phyloP scores from a whole-genome alignment of 2,797 vertebrate species.

The Eulemur rubriventer region DNA sequence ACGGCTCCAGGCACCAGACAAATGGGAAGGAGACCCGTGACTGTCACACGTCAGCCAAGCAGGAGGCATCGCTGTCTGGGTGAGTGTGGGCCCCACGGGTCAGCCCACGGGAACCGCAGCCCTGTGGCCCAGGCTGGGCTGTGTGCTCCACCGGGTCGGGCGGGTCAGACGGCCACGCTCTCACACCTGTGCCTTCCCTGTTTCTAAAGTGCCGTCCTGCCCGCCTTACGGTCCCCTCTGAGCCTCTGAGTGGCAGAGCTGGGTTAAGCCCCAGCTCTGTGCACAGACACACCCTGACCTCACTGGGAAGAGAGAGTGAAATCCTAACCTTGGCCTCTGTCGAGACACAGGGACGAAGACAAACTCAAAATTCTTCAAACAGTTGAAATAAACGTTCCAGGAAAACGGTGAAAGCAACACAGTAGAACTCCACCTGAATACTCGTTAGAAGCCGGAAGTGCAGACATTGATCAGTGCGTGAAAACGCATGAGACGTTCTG shows the following conservation, averaged over 20 bases:
- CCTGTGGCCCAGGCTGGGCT: neutral
- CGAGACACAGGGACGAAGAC: neutral
- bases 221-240: neutral
- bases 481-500: rapidly evolving
- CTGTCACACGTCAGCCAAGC: neutral
- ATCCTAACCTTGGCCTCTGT: neutral
- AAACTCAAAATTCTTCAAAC: neutral
- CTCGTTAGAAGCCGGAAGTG: rapidly evolving
- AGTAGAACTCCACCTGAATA: neutral
- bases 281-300: neutral
- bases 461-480: rapidly evolving
- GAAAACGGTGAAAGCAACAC: neutral
- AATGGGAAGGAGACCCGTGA: neutral
- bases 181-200: neutral
- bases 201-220: neutral
- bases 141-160: rapidly evolving
- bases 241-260: rapidly evolving
- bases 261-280: neutral
- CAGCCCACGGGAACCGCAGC: neutral
- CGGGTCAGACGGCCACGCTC: rapidly evolving
- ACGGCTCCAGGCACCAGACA: neutral
- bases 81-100: neutral
- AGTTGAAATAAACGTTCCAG: neutral
- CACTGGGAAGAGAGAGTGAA: neutral
- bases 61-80: neutral